phyloP scores from a whole-genome alignment of 1,140 invertebrate species.

The Drepana arcuata region DNA sequence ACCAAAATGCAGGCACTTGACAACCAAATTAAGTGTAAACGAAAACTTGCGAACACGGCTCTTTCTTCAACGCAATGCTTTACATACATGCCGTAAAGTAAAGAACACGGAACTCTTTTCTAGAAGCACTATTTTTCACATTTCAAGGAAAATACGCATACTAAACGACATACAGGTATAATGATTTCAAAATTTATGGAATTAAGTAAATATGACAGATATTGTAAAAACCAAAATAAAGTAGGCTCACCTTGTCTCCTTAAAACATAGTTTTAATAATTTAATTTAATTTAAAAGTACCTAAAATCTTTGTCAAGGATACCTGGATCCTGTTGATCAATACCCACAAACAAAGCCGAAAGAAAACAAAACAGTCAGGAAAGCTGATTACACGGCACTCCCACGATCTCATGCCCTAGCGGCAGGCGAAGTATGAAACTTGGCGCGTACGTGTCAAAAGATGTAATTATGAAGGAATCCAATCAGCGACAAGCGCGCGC shows the following conservation, averaged over 20 bases:
- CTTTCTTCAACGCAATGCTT: slow-evolving; percentile 27
- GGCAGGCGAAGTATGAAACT: slow-evolving; percentile 61
- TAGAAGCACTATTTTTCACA: neutral
- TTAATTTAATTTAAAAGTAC: neutral
- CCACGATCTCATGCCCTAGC: slow-evolving; percentile 61
- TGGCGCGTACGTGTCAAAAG: slow-evolving; percentile 69
- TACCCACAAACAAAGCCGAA: slow-evolving; percentile 10
- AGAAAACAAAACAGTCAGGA: slow-evolving; percentile 61
- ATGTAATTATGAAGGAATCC: slow-evolving; percentile 71
- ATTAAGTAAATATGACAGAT: neutral
- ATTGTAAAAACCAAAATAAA: neutral
- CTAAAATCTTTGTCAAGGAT: neutral
- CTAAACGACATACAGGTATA: neutral
- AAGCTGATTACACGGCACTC: slow-evolving; percentile 68
- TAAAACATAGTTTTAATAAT: neutral
- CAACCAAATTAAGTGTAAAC: slow-evolving; percentile 31
- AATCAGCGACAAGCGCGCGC: slow-evolving; percentile 45
- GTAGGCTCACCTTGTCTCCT: too few relatives aligned
- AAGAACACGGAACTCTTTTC: neutral
- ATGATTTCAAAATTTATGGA: neutral
- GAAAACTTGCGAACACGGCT: slow-evolving; percentile 23
- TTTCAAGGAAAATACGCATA: neutral
- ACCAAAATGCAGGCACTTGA: slow-evolving; percentile 35
- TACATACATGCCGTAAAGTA: neutral
- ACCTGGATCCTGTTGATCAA: slow-evolving; percentile 8